phyloP scores from a whole-genome alignment of 35 echinoderm and acorn worm species.

The Chiridota heheva region DNA sequence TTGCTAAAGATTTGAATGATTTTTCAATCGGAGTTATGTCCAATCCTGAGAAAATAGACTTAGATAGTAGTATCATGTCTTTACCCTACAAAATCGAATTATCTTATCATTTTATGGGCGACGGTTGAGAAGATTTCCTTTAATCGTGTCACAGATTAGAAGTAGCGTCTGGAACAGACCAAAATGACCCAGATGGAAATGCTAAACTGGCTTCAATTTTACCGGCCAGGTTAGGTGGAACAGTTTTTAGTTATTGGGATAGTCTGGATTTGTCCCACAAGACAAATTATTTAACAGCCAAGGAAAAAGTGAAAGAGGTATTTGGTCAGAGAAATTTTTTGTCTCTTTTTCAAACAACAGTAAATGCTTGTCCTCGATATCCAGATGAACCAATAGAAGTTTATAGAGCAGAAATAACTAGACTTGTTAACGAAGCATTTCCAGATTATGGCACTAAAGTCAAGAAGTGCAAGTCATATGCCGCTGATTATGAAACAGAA shows the following conservation, averaged over 20 bases:
- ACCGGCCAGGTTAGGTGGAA: not conserved
- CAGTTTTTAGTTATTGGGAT: slow-evolving; percentile 10
- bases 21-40: too few relatives aligned
- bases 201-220: not conserved
- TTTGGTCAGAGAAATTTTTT: not conserved
- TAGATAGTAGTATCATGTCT: too few relatives aligned
- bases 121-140: slow-evolving; percentile 9
- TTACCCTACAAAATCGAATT: too few relatives aligned
- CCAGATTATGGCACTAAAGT: not conserved
- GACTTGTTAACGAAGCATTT: slow-evolving; percentile 20
- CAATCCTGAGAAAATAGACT: too few relatives aligned
- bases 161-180: not conserved
- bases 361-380: not conserved
- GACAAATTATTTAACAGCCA: not conserved
- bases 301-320: not conserved
- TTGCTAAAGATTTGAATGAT: too few relatives aligned
- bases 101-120: not conserved
- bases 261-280: not conserved
- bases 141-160: not conserved
- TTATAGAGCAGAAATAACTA: slow-evolving; percentile 2
- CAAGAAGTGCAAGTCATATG: slow-evolving; percentile 2
- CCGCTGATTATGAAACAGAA: too few relatives aligned
- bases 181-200: not conserved
- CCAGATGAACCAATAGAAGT: slow-evolving; percentile 9
- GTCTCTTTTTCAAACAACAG: not conserved